Evolutionary conservation across 2,888 invertebrate genomes (phyloP), one percentile per base, ranked within the genome.

Genomic region (Patella ulyssiponensis): DNA sequence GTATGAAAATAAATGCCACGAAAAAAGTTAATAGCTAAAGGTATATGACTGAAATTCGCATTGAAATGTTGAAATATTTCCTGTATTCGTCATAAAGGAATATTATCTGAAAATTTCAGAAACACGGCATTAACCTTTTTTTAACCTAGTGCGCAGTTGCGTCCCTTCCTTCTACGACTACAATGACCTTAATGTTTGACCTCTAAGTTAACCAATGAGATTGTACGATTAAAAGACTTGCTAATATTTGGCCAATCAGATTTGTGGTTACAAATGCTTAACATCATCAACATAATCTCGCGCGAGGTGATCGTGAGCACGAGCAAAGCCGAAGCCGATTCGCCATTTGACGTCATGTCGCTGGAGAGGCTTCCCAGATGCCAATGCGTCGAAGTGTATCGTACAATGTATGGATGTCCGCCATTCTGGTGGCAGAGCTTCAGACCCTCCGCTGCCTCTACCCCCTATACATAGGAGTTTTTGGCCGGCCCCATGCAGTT

Each of bases 351-450:
- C 88, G 88, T 89, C 88, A 89, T 86, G 87, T 85, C 83, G 85
- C 84, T 86, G 86, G 86, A 86, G 86, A 87, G 86, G 84, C 86
- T 88, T 89, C 90, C 90, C 90, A 90, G 89, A 88, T 89, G 89
- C 83, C 89, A 86, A 84, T 87, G 81, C 81, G 82, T 81, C 77
- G 76, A 80, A 80, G 79, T 76, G 70, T 52, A 79, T 83, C 85
- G 83, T 85, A 87, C 90, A 90, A 89, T 90, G 88, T 88, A 89
- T 89, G 88, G 88, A 92, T 91, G 93, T 92, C 93, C 92, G 93
- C 93, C 93, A 93, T 93, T 92, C 91, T 91, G 92, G 91, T 91
- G 92, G 92, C 89, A 90, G 90, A 89, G 91, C 90, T 88, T 91
- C 90, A 91, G 86, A 84, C 86, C 90, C 90, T 91, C 91, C 90